Base-by-base conservation (phyloP, 2,888 invertebrate species). In the Asteroscopus sphinx region DNA sequence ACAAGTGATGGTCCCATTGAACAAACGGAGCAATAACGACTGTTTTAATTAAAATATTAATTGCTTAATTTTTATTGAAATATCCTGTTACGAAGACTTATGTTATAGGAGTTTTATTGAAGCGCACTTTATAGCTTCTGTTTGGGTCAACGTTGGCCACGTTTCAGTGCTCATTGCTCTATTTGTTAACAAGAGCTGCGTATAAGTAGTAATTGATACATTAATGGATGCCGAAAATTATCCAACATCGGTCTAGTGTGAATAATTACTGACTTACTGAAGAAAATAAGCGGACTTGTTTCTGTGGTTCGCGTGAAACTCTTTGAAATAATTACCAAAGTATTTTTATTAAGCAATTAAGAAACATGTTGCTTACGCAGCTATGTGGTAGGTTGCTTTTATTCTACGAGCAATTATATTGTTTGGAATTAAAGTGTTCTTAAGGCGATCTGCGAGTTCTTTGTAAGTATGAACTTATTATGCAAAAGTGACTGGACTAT, bases 1-100 rank as follows among this genome's bases (percentile, higher is more conserved):
- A 72, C 54, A 61, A 69, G 54, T 68, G 68, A 75, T 54, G 55
- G 32, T 51, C 51, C 41, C 46, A 58, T 51, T 52, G 26, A 44
- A 67, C 47, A 64, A 66, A 66, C 58, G 52, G 57, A 54, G 55
- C 16, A 49, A 46, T 73, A 76, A 76, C 61, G 69, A 65, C 61
- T 64, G 59, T 58, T 65, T 61, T 62, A 65, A 70, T 65, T 68
- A 56, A 52, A 68, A 64, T 62, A 45, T 60, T 69, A 68, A 73
- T 66, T 65, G 52, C 56, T 72, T 73, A 47, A 74, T 73, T 68
- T 67, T 71, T 68, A 71, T 68, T 72, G 49, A 54, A 57, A 56
- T 73, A 26, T 33, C 32, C 48, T 52, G 30, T 46, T 42, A 45
- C 36, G 35, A 58, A 48, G 59, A 52, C 32, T 21, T 49, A 53